Conservation (phyloP, 2,888 invertebrate genomes). For the Adelognathus sp. region DNA sequence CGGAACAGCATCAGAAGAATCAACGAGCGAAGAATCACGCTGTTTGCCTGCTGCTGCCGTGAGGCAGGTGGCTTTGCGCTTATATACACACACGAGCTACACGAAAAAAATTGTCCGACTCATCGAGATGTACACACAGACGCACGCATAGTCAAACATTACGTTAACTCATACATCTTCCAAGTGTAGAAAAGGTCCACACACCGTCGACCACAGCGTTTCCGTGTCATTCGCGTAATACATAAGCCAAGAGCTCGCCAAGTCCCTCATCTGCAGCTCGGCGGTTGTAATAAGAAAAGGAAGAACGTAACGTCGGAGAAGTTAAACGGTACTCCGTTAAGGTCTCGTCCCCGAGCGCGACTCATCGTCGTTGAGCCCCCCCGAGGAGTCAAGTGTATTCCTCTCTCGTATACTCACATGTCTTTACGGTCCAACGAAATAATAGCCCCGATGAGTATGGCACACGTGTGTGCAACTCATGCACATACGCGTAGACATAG, state of each 20-base stretch:
- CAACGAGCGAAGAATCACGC: constrained; percentile 11
- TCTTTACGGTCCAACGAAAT: constrained; percentile 36
- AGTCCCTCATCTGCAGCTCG: constrained; percentile 32
- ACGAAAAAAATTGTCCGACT: constrained; percentile 46
- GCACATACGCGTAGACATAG: neutral
- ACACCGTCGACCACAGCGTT: constrained; percentile 27
- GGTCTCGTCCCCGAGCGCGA: constrained; percentile 45
- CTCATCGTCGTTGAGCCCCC: constrained; percentile 45
- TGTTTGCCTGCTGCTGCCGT: constrained; percentile 54
- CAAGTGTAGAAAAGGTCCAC: constrained; percentile 17
- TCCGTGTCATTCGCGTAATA: constrained; percentile 56
- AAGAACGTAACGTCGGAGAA: constrained; percentile 23
- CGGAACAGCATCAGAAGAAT: constrained; percentile 45
- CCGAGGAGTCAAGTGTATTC: constrained; percentile 52
- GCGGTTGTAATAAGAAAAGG: constrained; percentile 34
- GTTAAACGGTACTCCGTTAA: constrained; percentile 56
- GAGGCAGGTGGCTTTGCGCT: constrained; percentile 46
- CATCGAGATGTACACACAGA: constrained; percentile 34
- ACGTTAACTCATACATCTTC: constrained; percentile 11
- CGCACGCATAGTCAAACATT: neutral
- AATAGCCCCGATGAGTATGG: constrained; percentile 34
- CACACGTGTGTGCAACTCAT: neutral
- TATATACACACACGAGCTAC: constrained; percentile 5
- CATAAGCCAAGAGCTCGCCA: constrained; percentile 33
- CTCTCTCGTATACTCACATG: constrained; percentile 22